Percentiles rank a stretch among this genome's conserved stretches.
Evolutionary conservation across 2,888 invertebrate genomes (phyloP).

Genomic region (Folsomia manolachei): DNA sequence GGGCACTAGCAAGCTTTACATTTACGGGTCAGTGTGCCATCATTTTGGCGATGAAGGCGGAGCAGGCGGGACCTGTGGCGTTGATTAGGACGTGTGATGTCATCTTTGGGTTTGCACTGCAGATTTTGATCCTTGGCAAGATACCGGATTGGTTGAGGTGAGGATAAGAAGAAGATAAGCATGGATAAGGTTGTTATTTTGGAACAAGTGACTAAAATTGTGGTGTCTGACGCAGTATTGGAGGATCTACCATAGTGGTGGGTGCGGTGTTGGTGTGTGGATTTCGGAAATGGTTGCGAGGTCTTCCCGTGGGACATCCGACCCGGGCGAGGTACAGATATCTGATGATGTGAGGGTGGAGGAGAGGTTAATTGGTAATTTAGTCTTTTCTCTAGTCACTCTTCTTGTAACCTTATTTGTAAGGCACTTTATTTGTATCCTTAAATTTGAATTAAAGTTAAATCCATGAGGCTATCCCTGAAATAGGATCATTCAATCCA

Average conservation of each 20-base stretch:
- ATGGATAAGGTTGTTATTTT: too few relatives aligned
- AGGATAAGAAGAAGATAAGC: not conserved
- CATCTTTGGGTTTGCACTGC: constrained; percentile 40
- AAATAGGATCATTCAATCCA: too few relatives aligned
- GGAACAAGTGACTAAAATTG: not conserved
- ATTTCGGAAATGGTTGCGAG: constrained; percentile 42
- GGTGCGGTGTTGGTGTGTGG: constrained; percentile 41
- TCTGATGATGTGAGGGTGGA: constrained; percentile 38
- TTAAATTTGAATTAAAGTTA: too few relatives aligned
- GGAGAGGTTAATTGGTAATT: too few relatives aligned
- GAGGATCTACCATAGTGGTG: constrained; percentile 43
- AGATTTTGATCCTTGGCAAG: constrained; percentile 32
- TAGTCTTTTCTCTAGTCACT: too few relatives aligned
- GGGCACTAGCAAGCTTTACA: constrained; percentile 29
- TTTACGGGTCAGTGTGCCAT: constrained; percentile 44
- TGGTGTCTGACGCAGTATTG: constrained; percentile 25
- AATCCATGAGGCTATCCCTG: too few relatives aligned
- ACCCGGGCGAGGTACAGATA: constrained; percentile 28
- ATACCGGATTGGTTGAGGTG: constrained; percentile 40
- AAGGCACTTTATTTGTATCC: too few relatives aligned
- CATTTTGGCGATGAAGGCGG: constrained; percentile 43
- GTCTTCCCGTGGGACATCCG: constrained; percentile 34
- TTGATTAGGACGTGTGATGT: constrained; percentile 38
- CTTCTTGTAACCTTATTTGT: too few relatives aligned
- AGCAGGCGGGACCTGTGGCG: constrained; percentile 43